Evolutionary conservation across 2,113 vertebrate species (phyloP).

Genomic region (Hystrix cristata): DNA sequence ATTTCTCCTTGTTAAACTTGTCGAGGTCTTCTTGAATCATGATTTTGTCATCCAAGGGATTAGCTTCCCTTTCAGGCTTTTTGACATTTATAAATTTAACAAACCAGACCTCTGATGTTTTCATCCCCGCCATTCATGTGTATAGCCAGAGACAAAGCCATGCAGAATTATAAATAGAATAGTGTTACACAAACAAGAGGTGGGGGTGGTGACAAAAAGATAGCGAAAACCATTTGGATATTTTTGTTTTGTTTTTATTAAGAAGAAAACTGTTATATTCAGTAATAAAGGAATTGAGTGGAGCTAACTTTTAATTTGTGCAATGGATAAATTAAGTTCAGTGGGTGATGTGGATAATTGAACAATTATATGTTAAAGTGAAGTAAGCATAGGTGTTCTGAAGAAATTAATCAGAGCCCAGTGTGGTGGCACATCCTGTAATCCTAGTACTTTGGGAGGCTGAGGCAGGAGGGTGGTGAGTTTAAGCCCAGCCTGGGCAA

Average conservation of each 20-base stretch:
- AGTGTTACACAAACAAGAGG: conserved; percentile 58
- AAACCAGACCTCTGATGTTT: conserved; percentile 24
- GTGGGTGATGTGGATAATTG: not conserved
- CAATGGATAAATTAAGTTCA: not conserved
- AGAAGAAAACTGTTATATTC: not conserved
- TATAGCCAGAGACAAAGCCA: conserved; percentile 58
- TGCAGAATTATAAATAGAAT: conserved; percentile 75
- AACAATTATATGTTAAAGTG: not conserved
- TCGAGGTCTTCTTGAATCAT: conserved; percentile 56
- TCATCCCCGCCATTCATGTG: not conserved
- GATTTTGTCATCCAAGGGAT: conserved; percentile 56
- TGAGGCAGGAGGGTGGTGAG: not conserved
- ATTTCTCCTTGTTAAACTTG: conserved; percentile 32
- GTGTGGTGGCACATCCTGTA: not conserved
- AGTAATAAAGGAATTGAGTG: conserved; percentile 9
- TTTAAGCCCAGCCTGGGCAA: not conserved
- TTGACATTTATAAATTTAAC: conserved; percentile 63
- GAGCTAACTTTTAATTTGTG: not conserved
- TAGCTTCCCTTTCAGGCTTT: conserved; percentile 70
- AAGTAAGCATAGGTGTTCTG: not conserved
- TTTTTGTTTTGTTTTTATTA: conserved; percentile 18
- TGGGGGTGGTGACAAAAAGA: not conserved
- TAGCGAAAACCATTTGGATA: conserved; percentile 42
- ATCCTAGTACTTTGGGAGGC: not conserved
- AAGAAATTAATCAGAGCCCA: not conserved